Evolutionary conservation across 2,113 vertebrate genomes (phyloP).

Genomic region (Albula goreensis): DNA sequence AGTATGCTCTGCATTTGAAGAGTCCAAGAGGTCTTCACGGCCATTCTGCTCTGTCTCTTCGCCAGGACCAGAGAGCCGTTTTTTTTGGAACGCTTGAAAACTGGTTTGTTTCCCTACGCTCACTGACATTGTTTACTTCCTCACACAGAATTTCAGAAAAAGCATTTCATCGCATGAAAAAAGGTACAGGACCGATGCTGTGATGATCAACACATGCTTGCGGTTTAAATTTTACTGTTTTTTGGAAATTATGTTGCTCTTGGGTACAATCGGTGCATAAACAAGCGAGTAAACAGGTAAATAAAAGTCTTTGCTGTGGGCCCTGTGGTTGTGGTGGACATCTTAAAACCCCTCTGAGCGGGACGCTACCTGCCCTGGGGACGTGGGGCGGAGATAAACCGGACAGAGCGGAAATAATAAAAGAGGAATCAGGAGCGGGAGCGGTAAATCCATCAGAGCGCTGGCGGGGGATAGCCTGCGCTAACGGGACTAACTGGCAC

Average conservation of each 20-base stretch:
- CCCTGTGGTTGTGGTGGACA: conserved; percentile 43
- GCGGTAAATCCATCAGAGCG: conserved; percentile 55
- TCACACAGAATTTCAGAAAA: not conserved
- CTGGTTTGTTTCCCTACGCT: not conserved
- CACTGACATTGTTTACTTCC: not conserved
- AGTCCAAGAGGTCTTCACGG: conserved; percentile 41
- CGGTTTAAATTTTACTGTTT: conserved; percentile 10
- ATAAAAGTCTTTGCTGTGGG: conserved; percentile 34
- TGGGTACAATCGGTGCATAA: conserved; percentile 31
- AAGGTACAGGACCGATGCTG: not conserved
- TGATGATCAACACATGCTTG: not conserved
- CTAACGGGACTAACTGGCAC: conserved; percentile 36
- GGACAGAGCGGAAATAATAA: conserved; percentile 49
- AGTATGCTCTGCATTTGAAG: conserved; percentile 47
- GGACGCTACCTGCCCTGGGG: conserved; percentile 11
- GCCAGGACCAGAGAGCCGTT: conserved; percentile 10
- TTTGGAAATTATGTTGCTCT: conserved; percentile 16
- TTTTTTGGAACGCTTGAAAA: conserved; percentile 33
- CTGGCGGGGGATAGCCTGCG: conserved; percentile 9
- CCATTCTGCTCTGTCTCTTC: conserved; percentile 28
- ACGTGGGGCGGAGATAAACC: conserved; percentile 31
- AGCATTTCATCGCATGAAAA: not conserved
- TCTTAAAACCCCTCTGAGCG: conserved; percentile 14
- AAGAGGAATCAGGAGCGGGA: conserved; percentile 27
- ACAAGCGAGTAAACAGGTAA: conserved; percentile 29